Evolutionary conservation across 2,888 invertebrate genomes (phyloP), one percentile per base, ranked within the genome.

Genomic region (Oligia fasciuncula): DNA sequence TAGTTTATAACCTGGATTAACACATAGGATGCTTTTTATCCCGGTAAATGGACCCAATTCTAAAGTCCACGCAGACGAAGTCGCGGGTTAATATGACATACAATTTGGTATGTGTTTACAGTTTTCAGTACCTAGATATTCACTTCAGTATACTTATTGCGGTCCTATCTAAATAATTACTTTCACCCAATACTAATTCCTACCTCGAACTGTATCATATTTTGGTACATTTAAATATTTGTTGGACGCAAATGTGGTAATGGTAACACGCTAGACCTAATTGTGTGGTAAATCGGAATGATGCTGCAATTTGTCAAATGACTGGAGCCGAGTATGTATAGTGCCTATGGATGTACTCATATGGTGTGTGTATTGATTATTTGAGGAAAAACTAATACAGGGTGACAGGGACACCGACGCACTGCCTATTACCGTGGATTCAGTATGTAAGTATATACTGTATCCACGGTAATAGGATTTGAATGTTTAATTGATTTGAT

Each of bases 231-330:
- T 89, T 89, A 89, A 91, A 92, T 92, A 92, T 92, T 91, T 92
- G 91, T 88, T 88, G 82, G 70, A 88, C 90, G 90, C 86, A 43
- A 90, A 90, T 92, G 92, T 83, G 90, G 92, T 92, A 90, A 91
- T 88, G 88, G 90, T 81, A 89, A 91, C 91, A 89, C 87, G 90
- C 91, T 93, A 93, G 93, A 95, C 93, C 95, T 93, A 95, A 95
- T 94, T 93, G 93, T 92, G 94, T 91, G 94, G 94, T 93, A 91
- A 92, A 93, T 93, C 89, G 88, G 89, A 90, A 92, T 92, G 92
- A 92, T 81, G 91, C 88, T 91, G 92, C 93, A 93, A 94, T 95
- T 94, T 94, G 91, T 93, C 93, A 93, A 90, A 87, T 90, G 91
- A 84, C 88, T 86, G 86, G 75, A 51, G 75, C 73, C 6, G 46